These are phyloP conservation scores for Labeo catla DNA, from an alignment of 2,113 vertebrate species.

Conservation along the genomic window DNA sequence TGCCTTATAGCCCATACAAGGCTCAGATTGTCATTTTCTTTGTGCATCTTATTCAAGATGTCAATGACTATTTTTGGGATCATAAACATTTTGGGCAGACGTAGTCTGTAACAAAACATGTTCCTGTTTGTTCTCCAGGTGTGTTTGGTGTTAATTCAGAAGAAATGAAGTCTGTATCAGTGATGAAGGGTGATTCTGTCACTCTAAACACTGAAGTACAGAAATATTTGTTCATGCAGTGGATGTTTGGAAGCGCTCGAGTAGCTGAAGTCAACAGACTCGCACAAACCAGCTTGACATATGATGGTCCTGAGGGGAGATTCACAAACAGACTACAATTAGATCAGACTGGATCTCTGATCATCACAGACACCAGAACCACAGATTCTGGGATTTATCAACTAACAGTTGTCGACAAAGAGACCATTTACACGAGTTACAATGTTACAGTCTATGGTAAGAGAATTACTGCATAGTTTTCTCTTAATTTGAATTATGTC, in stretches of 20 bases:
- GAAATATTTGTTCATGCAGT: too few species aligned
- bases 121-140: background rate
- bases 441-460: background rate
- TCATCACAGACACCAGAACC: background rate
- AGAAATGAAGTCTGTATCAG: background rate
- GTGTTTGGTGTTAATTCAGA: background rate
- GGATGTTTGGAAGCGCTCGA: too few species aligned
- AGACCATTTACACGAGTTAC: background rate
- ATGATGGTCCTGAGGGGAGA: background rate
- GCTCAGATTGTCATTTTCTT: too few species aligned
- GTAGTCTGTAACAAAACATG: background rate
- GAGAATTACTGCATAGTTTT: background rate
- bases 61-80: too few species aligned
- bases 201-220: background rate
- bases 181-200: background rate
- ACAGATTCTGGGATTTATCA: background rate
- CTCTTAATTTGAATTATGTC: background rate
- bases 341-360: background rate
- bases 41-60: too few species aligned
- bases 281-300: background rate
- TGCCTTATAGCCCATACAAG: too few species aligned
- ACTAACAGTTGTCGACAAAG: background rate
- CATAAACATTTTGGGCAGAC: too few species aligned
- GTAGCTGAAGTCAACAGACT: background rate
- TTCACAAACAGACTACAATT: background rate